Conservation (phyloP, 2,888 invertebrate species). For the Spodoptera exigua region DNA sequence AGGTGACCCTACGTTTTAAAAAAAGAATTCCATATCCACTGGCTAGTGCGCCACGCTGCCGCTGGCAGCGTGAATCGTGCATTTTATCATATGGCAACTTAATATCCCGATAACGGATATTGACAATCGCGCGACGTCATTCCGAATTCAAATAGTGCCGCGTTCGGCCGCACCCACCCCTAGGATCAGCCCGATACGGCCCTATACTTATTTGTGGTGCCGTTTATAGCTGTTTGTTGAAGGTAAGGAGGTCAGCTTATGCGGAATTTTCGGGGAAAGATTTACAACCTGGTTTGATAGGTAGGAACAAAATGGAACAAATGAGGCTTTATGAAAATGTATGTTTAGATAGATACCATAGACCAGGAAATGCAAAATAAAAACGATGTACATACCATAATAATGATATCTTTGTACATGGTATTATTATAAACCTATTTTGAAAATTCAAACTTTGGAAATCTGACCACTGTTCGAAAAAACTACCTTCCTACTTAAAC, state of each 20-base stretch:
- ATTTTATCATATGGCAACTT: slow-evolving; percentile 50
- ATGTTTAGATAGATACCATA: too few relatives aligned
- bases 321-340: too few relatives aligned
- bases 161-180: slow-evolving; percentile 37
- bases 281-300: not conserved
- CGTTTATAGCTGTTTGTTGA: slow-evolving; percentile 33
- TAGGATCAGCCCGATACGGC: slow-evolving; percentile 31
- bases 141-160: slow-evolving; percentile 62
- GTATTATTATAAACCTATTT: too few relatives aligned
- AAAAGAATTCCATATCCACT: slow-evolving; percentile 17
- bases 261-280: not conserved
- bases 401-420: too few relatives aligned
- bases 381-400: too few relatives aligned
- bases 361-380: too few relatives aligned
- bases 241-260: not conserved
- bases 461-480: too few relatives aligned
- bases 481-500: too few relatives aligned
- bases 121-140: slow-evolving; percentile 60
- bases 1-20: slow-evolving; percentile 9
- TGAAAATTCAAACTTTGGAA: too few relatives aligned
- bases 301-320: not conserved
- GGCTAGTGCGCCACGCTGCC: slow-evolving; percentile 1
- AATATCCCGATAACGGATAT: slow-evolving; percentile 50
- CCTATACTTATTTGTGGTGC: slow-evolving; percentile 24
- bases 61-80: slow-evolving; percentile 33